Percentiles rank a stretch among this genome's conserved stretches.
Evolutionary conservation across 64 coral and sea anemone genomes (phyloP).

Genomic region (Dendronephthya gigantea): DNA sequence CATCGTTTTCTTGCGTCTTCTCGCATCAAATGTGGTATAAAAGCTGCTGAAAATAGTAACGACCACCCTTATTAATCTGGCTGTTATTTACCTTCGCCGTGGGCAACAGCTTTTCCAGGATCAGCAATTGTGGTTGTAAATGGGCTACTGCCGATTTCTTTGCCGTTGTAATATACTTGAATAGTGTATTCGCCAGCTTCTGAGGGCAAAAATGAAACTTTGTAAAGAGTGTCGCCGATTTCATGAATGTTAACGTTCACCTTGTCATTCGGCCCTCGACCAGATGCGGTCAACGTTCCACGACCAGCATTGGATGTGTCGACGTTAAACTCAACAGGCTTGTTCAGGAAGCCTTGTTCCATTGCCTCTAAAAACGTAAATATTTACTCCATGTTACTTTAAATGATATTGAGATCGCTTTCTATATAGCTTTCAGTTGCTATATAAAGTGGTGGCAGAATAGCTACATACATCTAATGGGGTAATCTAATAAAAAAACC

Average conservation of each 20-base stretch:
- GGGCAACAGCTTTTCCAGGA: neutral
- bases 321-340: neutral
- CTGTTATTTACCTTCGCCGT: neutral
- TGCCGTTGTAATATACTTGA: neutral
- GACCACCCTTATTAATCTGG: no score
- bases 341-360: constrained; percentile 5
- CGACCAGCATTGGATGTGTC: constrained; percentile 1
- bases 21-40: no score
- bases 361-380: neutral
- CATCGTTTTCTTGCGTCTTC: no score
- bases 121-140: neutral
- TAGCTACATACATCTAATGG: no score
- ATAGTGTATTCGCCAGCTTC: neutral
- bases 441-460: no score
- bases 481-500: no score
- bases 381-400: no score
- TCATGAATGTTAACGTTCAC: neutral
- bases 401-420: no score
- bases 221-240: neutral
- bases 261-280: neutral
- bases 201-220: neutral
- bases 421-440: no score
- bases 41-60: no score
- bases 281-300: neutral
- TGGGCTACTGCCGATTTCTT: neutral